Evolutionary conservation across 2,113 vertebrate species (phyloP), one percentile per base, ranked within the genome.

Genomic region (Rhipidura dahli): DNA sequence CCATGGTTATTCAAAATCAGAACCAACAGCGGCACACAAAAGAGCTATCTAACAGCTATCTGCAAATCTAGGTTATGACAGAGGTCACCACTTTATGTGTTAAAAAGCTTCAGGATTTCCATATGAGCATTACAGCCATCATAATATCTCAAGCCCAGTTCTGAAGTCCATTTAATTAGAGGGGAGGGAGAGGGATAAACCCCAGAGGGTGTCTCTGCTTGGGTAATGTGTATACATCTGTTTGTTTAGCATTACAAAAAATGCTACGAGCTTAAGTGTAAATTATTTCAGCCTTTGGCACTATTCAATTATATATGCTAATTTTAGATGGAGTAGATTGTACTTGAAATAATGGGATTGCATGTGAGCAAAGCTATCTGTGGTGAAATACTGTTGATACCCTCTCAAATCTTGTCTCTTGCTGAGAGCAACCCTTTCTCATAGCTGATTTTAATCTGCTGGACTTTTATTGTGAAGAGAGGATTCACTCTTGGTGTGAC

Each of bases 221-320:
- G 24, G 24, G 19, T 85, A 83, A 77, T 45, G 14, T 19, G 33
- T 35, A 80, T 16, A 60, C 39, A 8, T 64, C 72, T 95, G 56
- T 91, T 95, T 93, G 78, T 93, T 94, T 90, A 91, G 78, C 4
- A 12, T 73, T 70, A 85, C 20, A 77, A 87, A 87, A 95, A 50
- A 44, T 26, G 27, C 72, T 91, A 77, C 6, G 2, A 96, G 85
- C 16, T 91, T 83, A 86, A 91, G 82, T 63, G 75, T 71, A 87
- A 95, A 93, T 94, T 93, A 91, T 96, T 90, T 91, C 78, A 93
- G 84, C 84, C 91, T 95, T 96, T 94, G 84, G 81, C 94, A 94
- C 70, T 87, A 69, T 87, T 89, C 94, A 90, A 83, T 95, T 94
- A 90, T 16, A 87, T 42, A 87, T 85, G 91, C 50, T 95, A 87